Base-by-base conservation (phyloP, 1,140 invertebrate genomes). In the Conus betulinus region DNA sequence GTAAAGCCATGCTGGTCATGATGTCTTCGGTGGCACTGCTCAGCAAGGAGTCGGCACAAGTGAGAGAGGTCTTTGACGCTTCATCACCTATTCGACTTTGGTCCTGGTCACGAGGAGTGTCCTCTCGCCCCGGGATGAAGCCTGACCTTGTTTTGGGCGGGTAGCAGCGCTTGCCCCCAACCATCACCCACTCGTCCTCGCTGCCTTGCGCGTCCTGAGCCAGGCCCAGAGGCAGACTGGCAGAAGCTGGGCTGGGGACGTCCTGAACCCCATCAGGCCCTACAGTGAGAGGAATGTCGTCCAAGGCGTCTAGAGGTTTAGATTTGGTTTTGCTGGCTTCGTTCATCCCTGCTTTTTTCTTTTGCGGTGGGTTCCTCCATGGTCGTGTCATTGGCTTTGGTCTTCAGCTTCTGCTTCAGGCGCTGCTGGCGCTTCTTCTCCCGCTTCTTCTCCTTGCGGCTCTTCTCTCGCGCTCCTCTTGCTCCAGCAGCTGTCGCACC, bases 351-450 rank as follows among this genome's bases (percentile, higher is more conserved):
- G 71, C 71, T n/a, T 25, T 25, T 25, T 11, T 78, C 85, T n/a
- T 78, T 67, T 25, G 5, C 51, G 71, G 5, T 20, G 51, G 53
- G 8, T 5, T 87, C 85, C 8, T 52, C 79, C 25, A 52, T 53
- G 8, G 53, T 23, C 15, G 57, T n/a, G 23, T 86, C 83, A 11
- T 23, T 60, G 20, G 71, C 84, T 25, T 39, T 82, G 39, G 85
- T 63, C 57, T 89, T 81, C 27, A 85, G 88, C 60, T 89, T 85
- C 88, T 90, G 87, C 57, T 90, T 89, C 82, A 91, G 84, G 7
- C 90, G 81, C 81, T 89, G 90, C 81, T 89, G 90, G 53, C 89
- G 90, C 81, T 91, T 92, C 88, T 90, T 89, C 71, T 93, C 92
- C 25, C 90, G 82, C 83, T 92, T 93, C 67, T 91, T 90, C 52